A percentile compares a stretch with the other conserved stretches of the same genome.
These are phyloP conservation scores for Palythoa caribaeorum DNA, from an alignment of 92 coral and sea anemone genomes.

Conservation along the genomic window DNA sequence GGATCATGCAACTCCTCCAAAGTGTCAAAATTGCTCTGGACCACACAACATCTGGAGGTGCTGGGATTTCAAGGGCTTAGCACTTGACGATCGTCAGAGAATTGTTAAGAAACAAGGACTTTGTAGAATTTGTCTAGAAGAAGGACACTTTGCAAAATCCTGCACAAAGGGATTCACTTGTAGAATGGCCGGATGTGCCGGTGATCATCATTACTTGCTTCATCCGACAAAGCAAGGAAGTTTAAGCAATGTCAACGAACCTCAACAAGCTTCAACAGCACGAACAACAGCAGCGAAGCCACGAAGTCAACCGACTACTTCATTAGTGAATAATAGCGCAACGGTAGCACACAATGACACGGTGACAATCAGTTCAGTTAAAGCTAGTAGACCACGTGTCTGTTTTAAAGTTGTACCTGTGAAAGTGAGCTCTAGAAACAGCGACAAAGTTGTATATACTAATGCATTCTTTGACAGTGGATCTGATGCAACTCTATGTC, in stretches of 20 bases:
- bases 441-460: conserved; percentile 64
- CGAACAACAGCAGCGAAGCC: conserved; percentile 13
- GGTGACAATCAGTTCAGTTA: conserved; percentile 42
- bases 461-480: conserved; percentile 60
- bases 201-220: conserved; percentile 63
- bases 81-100: conserved; percentile 60
- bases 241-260: conserved; percentile 20
- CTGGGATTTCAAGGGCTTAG: conserved; percentile 56
- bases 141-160: conserved; percentile 64
- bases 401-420: conserved; percentile 78
- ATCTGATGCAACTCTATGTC: conserved; percentile 55
- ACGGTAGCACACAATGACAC: conserved; percentile 14
- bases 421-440: conserved; percentile 53
- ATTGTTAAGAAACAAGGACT: conserved; percentile 65
- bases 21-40: conserved; percentile 65
- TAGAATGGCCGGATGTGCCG: conserved; percentile 65
- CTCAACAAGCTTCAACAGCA: conserved; percentile 11
- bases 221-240: conserved; percentile 45
- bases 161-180: conserved; percentile 71
- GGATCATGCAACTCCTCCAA: conserved; percentile 37
- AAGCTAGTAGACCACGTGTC: conserved; percentile 62
- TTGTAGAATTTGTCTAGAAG: conserved; percentile 68
- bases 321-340: background rate
- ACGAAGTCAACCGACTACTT: conserved; percentile 12
- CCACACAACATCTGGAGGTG: conserved; percentile 68